These are phyloP conservation scores for Lamproptera curius DNA, from an alignment of 2,888 invertebrate genomes.

Conservation along the genomic window DNA sequence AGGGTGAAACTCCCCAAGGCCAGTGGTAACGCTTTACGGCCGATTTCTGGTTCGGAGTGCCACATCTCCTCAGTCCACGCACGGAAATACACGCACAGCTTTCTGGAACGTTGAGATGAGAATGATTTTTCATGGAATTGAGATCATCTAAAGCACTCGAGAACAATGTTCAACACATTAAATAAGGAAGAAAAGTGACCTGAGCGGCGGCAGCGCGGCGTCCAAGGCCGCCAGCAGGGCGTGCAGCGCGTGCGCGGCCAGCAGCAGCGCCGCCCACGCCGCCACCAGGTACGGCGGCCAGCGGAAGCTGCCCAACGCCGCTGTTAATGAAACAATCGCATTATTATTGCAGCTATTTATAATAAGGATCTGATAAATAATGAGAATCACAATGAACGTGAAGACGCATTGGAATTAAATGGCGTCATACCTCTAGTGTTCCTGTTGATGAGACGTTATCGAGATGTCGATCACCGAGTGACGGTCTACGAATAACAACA, in stretches of 20 bases:
- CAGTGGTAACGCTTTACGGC: slow-evolving; percentile 34
- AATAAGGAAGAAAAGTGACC: slow-evolving; percentile 31
- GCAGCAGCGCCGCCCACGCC: slow-evolving; percentile 60
- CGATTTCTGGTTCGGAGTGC: slow-evolving; percentile 31
- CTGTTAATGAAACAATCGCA: too few species aligned
- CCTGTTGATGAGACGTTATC: too few species aligned
- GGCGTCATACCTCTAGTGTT: too few species aligned
- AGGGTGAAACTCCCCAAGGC: slow-evolving; percentile 43
- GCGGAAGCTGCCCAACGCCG: slow-evolving; percentile 60
- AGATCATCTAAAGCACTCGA: too few species aligned
- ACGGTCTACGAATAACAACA: too few species aligned
- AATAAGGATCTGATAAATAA: too few species aligned
- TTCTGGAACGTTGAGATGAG: slow-evolving; percentile 36
- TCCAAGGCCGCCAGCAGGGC: slow-evolving; percentile 51
- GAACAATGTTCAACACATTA: too few species aligned
- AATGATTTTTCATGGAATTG: too few species aligned
- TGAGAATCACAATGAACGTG: too few species aligned
- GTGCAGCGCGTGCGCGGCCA: slow-evolving; percentile 61
- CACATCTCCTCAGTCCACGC: slow-evolving; percentile 52
- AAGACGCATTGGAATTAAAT: too few species aligned
- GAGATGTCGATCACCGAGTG: too few species aligned
- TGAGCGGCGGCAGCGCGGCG: slow-evolving; percentile 48
- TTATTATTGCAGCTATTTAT: too few species aligned
- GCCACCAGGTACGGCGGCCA: slow-evolving; percentile 70
- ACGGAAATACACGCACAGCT: slow-evolving; percentile 50